These are phyloP conservation scores for Sebastes kiyomatsui DNA, from an alignment of 2,797 vertebrate species.

Conservation along the genomic window DNA sequence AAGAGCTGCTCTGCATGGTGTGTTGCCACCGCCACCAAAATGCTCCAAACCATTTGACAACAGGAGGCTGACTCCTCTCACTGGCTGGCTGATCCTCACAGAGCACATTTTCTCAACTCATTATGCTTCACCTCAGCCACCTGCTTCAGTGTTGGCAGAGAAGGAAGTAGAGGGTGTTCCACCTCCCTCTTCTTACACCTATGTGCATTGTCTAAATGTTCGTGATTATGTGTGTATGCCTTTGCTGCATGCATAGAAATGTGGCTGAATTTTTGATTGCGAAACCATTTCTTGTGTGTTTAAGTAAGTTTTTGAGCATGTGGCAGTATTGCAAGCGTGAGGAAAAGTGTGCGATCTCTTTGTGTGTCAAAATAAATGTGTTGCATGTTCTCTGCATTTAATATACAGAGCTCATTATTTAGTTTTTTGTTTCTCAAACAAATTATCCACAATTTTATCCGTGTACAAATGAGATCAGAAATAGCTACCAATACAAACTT, in stretches of 20 bases:
- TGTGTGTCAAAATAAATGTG: not conserved
- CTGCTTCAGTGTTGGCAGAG: not conserved
- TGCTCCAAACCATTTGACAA: not conserved
- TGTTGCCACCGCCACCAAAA: not conserved
- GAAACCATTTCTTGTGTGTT: too few species aligned
- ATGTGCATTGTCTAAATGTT: not conserved
- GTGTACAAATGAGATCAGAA: not conserved
- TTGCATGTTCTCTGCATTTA: not conserved
- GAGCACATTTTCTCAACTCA: constrained; percentile 26
- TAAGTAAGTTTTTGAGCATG: not conserved
- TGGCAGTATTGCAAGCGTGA: not conserved
- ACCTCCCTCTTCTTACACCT: not conserved
- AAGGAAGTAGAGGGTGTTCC: not conserved
- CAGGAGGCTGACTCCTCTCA: not conserved
- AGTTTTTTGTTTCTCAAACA: not conserved
- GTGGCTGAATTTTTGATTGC: too few species aligned
- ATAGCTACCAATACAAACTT: not conserved
- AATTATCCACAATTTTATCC: not conserved
- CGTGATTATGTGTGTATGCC: not conserved
- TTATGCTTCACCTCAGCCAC: constrained; percentile 18
- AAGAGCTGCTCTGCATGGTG: not conserved
- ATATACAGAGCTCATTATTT: not conserved
- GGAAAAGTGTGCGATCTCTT: not conserved
- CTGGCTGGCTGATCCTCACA: constrained; percentile 12
- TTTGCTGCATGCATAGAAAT: too few species aligned